These are phyloP conservation scores for Corythornis vintsioides DNA, from an alignment of 2,113 vertebrate species.

Conservation along the genomic window DNA sequence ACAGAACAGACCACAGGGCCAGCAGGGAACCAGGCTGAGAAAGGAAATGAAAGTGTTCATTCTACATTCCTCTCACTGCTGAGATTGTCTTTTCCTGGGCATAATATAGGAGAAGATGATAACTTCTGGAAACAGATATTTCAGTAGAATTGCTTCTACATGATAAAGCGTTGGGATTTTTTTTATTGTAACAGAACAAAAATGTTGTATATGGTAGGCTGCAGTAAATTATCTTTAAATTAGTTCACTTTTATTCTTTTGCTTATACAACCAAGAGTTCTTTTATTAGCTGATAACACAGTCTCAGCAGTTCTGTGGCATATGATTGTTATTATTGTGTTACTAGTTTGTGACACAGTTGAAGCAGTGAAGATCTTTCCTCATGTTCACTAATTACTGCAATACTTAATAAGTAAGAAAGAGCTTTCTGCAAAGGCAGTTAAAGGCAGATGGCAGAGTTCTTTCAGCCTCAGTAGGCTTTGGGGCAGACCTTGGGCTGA, in stretches of 20 bases:
- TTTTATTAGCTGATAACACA: conserved; percentile 41
- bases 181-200: neutral
- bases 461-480: neutral
- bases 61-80: neutral
- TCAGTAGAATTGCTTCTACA: neutral
- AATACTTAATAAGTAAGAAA: neutral
- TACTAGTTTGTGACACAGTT: conserved; percentile 38
- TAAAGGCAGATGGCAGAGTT: neutral
- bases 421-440: neutral
- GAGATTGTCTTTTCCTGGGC: neutral
- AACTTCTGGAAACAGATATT: neutral
- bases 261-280: conserved; percentile 26
- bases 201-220: neutral
- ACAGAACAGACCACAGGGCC: neutral
- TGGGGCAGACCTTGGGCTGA: neutral
- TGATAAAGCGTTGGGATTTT: neutral
- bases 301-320: conserved; percentile 24
- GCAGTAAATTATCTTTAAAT: conserved; percentile 42
- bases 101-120: neutral
- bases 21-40: neutral
- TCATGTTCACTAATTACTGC: conserved; percentile 21
- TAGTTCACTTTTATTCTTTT: neutral
- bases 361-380: neutral
- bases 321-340: conserved; percentile 51
- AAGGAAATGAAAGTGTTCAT: neutral